These are phyloP conservation scores for Pogonognathellus flavescens DNA, from an alignment of 1,140 invertebrate genomes.

Conservation along the genomic window DNA sequence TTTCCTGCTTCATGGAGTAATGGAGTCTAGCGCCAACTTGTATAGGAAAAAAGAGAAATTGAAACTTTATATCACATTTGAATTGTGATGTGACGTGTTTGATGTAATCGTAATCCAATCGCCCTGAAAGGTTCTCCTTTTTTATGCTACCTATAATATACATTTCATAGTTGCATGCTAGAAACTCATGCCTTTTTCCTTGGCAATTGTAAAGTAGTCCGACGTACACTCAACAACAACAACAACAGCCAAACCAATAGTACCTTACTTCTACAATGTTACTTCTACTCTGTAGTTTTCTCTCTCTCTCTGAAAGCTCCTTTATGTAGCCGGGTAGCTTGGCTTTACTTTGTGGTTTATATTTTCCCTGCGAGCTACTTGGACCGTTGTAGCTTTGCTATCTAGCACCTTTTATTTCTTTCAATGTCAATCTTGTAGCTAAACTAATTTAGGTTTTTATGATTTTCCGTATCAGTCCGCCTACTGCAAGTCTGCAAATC, in stretches of 20 bases:
- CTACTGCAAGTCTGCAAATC: constrained; percentile 41
- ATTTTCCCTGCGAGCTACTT: constrained; percentile 4
- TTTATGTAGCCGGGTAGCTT: background rate
- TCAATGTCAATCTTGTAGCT: constrained; percentile 42
- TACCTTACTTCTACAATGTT: background rate
- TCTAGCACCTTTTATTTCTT: constrained; percentile 41
- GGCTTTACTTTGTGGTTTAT: background rate
- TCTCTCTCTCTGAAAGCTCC: background rate
- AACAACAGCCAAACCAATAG: background rate
- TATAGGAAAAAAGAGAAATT: constrained; percentile 25
- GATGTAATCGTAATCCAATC: constrained; percentile 51
- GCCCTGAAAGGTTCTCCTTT: constrained; percentile 44
- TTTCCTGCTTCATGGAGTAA: background rate
- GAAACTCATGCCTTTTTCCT: constrained; percentile 22
- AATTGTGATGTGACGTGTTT: constrained; percentile 50
- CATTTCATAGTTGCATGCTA: constrained; percentile 38
- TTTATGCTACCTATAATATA: constrained; percentile 29
- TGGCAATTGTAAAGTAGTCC: too few species aligned
- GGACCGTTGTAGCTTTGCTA: constrained; percentile 5
- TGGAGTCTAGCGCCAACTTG: background rate
- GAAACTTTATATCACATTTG: constrained; percentile 35
- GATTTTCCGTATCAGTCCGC: constrained; percentile 41
- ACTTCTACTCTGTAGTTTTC: background rate
- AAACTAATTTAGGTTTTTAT: constrained; percentile 26
- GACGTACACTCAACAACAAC: too few species aligned